Conservation (phyloP, 1,140 invertebrate species). For the Mesaphorura yosii region DNA sequence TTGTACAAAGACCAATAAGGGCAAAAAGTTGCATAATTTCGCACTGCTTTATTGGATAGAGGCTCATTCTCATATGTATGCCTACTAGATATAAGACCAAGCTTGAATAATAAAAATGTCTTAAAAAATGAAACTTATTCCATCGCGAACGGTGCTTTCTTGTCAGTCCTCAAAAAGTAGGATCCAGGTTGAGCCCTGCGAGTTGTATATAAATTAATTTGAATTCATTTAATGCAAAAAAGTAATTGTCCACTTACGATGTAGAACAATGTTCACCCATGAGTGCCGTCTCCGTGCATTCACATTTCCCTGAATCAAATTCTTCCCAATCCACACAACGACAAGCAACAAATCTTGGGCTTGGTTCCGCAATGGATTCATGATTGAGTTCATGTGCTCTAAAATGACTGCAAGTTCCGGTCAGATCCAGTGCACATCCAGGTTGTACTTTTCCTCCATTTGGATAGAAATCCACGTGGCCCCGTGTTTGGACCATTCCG, state of each 20-base stretch:
- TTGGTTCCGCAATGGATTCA: not conserved
- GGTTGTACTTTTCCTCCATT: conserved; percentile 2
- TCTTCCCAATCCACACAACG: not conserved
- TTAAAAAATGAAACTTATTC: too few relatives aligned
- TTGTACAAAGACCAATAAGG: too few relatives aligned
- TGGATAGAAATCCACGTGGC: not conserved
- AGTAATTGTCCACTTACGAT: not conserved
- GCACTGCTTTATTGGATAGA: too few relatives aligned
- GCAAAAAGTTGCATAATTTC: too few relatives aligned
- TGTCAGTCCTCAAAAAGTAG: not conserved
- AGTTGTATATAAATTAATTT: not conserved
- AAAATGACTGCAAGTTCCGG: not conserved
- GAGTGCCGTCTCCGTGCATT: not conserved
- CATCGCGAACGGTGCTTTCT: not conserved
- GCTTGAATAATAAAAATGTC: too few relatives aligned
- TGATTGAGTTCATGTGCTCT: not conserved
- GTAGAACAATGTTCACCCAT: not conserved
- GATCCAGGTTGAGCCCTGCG: not conserved
- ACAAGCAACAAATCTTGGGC: not conserved
- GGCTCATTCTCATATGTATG: too few relatives aligned
- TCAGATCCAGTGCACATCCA: not conserved
- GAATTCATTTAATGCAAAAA: not conserved
- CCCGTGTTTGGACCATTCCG: not conserved
- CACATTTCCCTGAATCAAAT: not conserved
- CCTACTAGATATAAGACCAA: too few relatives aligned